A percentile compares a stretch with the other conserved stretches of the same genome.
phyloP scores from a whole-genome alignment of 2,113 vertebrate species.

The Microtus richardsoni region DNA sequence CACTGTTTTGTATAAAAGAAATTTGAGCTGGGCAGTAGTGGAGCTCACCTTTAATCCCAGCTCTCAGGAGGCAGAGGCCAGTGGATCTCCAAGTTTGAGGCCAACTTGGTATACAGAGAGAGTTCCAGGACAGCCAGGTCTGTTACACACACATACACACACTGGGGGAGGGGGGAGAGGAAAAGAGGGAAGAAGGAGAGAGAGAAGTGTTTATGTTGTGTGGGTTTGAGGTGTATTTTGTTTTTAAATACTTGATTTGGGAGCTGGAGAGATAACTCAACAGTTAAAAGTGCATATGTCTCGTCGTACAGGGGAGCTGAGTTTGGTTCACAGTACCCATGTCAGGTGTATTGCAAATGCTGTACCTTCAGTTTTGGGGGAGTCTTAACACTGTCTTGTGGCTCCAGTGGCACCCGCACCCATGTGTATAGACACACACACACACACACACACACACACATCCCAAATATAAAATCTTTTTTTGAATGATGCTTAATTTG shows the following conservation, averaged over 20 bases:
- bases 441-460: background rate
- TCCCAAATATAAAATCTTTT: background rate
- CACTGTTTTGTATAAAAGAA: background rate
- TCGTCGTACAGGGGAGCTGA: background rate
- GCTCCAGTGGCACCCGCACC: background rate
- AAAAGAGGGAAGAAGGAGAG: no score
- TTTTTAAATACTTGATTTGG: conserved; percentile 39
- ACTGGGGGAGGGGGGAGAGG: background rate
- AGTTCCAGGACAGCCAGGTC: no score
- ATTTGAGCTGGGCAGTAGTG: background rate
- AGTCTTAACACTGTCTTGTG: background rate
- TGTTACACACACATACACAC: no score
- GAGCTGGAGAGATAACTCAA: background rate
- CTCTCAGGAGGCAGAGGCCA: background rate
- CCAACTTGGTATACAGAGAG: no score
- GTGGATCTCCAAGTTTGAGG: background rate
- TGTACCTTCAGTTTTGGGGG: background rate
- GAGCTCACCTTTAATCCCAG: background rate
- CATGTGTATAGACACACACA: background rate
- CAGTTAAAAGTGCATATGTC: no score
- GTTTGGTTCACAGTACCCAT: background rate
- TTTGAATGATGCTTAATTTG: background rate
- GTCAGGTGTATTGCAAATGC: background rate
- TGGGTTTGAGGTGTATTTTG: background rate
- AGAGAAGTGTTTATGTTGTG: background rate